Conservation (phyloP, 92 coral and sea anemone genomes). For the Parazoanthus swiftii region DNA sequence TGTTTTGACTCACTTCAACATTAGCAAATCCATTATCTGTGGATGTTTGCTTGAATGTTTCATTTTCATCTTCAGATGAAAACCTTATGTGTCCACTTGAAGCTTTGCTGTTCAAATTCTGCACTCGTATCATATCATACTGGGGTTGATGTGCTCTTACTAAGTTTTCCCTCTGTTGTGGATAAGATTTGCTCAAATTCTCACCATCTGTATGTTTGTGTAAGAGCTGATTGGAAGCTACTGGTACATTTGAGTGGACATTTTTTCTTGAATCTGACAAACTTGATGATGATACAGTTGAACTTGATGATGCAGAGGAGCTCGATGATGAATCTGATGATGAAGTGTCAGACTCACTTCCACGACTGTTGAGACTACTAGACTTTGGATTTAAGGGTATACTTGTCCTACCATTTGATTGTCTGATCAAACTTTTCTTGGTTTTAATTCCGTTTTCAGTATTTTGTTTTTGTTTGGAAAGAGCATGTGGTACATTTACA, state of each 20-base stretch:
- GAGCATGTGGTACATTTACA: background rate
- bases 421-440: background rate
- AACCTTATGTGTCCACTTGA: slow-evolving; percentile 71
- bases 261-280: background rate
- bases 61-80: slow-evolving; percentile 61
- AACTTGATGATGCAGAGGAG: background rate
- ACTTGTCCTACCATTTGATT: background rate
- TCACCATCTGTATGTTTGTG: too few species aligned
- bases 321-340: background rate
- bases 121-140: background rate
- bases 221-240: background rate
- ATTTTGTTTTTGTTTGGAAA: background rate
- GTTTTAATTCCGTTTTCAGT: background rate
- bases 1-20: background rate
- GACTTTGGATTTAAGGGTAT: background rate
- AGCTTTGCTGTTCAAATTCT: background rate
- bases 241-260: background rate
- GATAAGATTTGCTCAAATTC: background rate
- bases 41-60: background rate
- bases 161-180: background rate
- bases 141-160: background rate
- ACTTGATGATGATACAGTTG: background rate
- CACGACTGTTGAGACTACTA: background rate
- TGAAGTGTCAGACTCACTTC: background rate
- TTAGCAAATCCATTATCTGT: background rate